Conservation (phyloP, 2,797 vertebrate genomes). For the Naso thynnoides region DNA sequence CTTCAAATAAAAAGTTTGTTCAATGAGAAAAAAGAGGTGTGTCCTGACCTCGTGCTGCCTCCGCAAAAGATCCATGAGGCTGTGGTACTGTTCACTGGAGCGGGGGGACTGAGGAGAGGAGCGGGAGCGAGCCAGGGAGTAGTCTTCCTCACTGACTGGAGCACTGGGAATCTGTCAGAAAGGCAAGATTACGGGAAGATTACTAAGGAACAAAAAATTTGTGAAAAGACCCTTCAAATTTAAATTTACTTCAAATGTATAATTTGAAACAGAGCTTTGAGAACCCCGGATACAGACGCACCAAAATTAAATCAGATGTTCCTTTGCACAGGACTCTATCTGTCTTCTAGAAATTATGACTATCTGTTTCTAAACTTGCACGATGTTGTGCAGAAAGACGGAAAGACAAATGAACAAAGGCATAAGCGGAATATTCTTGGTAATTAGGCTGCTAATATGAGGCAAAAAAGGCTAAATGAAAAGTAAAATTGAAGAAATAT, state of each 20-base stretch:
- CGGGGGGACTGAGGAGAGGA: constrained; percentile 84
- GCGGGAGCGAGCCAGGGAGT: constrained; percentile 83
- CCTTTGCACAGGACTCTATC: neutral
- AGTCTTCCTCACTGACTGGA: constrained; percentile 89
- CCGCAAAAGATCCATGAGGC: constrained; percentile 88
- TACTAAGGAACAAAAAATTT: constrained; percentile 1
- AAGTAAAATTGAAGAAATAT: constrained; percentile 41
- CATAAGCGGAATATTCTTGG: constrained; percentile 50
- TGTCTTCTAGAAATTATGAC: constrained; percentile 22
- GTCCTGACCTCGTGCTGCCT: constrained; percentile 87
- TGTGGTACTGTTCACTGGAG: constrained; percentile 84
- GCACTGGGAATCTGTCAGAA: constrained; percentile 86
- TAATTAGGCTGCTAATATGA: constrained; percentile 30
- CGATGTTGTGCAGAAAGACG: constrained; percentile 29
- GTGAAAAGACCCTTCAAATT: no score
- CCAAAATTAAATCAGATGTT: constrained; percentile 13
- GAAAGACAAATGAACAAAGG: constrained; percentile 55
- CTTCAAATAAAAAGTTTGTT: neutral
- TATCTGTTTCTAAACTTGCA: constrained; percentile 24
- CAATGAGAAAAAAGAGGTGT: neutral
- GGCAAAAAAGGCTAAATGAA: constrained; percentile 22
- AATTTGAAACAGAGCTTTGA: constrained; percentile 2
- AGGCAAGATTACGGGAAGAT: neutral
- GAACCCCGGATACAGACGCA: neutral
- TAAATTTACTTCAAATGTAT: neutral